phyloP scores from a whole-genome alignment of 1,140 invertebrate species.

The Aphaenogaster floridana region DNA sequence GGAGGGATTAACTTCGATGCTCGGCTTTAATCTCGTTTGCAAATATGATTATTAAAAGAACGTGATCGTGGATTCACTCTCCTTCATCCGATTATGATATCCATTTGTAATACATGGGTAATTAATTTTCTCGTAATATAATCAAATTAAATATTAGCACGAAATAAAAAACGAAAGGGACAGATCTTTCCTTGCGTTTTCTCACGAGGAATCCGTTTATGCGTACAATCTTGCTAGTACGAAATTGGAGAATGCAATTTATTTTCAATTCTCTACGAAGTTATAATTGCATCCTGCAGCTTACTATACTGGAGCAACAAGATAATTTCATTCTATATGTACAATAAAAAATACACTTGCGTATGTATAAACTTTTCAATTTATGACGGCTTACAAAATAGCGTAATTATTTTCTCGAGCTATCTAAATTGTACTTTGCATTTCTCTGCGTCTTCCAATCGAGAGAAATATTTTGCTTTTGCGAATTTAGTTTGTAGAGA shows the following conservation, averaged over 20 bases:
- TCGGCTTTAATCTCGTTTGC: slow-evolving; percentile 3
- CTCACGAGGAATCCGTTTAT: not conserved
- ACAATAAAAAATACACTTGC: not conserved
- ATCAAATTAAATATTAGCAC: slow-evolving; percentile 16
- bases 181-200: not conserved
- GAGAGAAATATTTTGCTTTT: not conserved
- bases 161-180: not conserved
- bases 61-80: not conserved
- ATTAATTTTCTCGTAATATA: slow-evolving; percentile 27
- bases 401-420: not conserved
- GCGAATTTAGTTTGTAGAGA: not conserved
- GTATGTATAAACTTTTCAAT: not conserved
- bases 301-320: not conserved
- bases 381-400: not conserved
- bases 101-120: not conserved
- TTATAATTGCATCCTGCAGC: not conserved
- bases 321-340: slow-evolving; percentile 7
- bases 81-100: not conserved
- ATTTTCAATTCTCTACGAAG: not conserved
- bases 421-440: not conserved
- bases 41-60: not conserved
- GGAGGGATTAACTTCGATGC: not conserved
- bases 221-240: not conserved
- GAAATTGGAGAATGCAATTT: slow-evolving; percentile 23
- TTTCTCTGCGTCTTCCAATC: not conserved